Evolutionary conservation across 2,113 vertebrate species (phyloP).

Genomic region (Nicator chloris): DNA sequence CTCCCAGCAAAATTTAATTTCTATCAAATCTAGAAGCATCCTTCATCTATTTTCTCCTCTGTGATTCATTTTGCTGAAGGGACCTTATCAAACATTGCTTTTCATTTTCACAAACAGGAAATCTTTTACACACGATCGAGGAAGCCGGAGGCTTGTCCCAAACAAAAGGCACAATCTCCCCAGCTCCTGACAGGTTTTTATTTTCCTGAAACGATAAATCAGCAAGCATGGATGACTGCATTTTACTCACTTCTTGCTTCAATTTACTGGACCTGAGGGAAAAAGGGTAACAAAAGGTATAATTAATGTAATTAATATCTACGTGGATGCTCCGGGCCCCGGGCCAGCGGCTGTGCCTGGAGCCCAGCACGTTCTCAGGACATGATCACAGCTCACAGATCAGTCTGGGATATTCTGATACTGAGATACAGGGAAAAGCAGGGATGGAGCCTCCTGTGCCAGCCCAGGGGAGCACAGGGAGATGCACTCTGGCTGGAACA

Average conservation of each 20-base stretch:
- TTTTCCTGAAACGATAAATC: constrained; percentile 57
- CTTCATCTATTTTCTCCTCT: neutral
- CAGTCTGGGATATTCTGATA: neutral
- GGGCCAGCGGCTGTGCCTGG: neutral
- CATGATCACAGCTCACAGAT: neutral
- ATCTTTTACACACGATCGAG: constrained; percentile 40
- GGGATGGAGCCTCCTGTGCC: neutral
- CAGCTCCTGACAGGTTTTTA: constrained; percentile 12
- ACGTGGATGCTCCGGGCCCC: neutral
- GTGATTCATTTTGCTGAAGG: neutral
- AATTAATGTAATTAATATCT: neutral
- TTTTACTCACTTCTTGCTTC: neutral
- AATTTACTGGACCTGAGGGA: constrained; percentile 1
- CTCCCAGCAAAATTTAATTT: neutral
- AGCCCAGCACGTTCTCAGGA: neutral
- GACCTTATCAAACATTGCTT: neutral
- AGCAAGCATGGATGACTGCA: constrained; percentile 4
- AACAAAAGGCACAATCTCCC: constrained; percentile 44
- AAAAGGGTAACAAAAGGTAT: constrained; percentile 10
- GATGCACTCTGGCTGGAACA: neutral
- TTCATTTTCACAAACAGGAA: constrained; percentile 39
- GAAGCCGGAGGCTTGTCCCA: constrained; percentile 20
- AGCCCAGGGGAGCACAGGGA: neutral
- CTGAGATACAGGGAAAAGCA: neutral
- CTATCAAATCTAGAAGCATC: neutral